phyloP scores from a whole-genome alignment of 2,113 vertebrate species.

The Sus scrofa region T2T-Sscrofa CM000830.6:27936001-27936500 shows the following conservation, averaged over 20 bases:
- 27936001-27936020: neutral
- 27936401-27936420: neutral
- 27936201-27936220: neutral
- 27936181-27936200: neutral
- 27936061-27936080: neutral
- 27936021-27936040: constrained; percentile 28
- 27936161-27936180: neutral
- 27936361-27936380: constrained; percentile 25
- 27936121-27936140: neutral
- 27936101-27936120: constrained; percentile 14
- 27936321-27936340: constrained; percentile 8
- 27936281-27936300: neutral
- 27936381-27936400: constrained; percentile 18
- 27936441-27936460: constrained; percentile 3
- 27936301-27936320: neutral
- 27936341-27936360: neutral
- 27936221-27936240: neutral
- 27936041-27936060: neutral
- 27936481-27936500: neutral
- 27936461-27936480: neutral
- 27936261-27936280: neutral
- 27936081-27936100: neutral
- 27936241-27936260: neutral
- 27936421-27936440: neutral
- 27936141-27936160: neutral